Conservation (phyloP, 2,888 invertebrate genomes). For the Crioceris asparagi region DNA sequence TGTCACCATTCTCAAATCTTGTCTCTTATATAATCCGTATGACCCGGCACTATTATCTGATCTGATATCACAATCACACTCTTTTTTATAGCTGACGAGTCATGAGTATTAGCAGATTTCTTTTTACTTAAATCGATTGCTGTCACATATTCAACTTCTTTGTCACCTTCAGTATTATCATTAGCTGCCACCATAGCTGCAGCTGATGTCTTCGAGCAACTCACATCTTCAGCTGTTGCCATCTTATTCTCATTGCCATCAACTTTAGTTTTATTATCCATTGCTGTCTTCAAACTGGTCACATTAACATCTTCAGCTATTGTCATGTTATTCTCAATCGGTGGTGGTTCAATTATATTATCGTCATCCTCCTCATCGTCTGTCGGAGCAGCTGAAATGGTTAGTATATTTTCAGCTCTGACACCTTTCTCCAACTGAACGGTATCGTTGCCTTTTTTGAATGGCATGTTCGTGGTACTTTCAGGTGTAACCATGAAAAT, state of each 20-base stretch:
- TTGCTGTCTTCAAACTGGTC: constrained; percentile 7
- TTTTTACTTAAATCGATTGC: neutral
- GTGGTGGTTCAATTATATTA: constrained; percentile 3
- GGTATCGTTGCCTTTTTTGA: constrained; percentile 33
- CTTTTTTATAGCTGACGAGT: too few relatives aligned
- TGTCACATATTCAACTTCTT: neutral
- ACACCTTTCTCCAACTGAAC: constrained; percentile 23
- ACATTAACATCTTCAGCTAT: constrained; percentile 17
- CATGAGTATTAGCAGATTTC: too few relatives aligned
- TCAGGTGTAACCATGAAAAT: constrained; percentile 42
- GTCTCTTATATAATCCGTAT: too few relatives aligned
- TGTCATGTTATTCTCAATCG: constrained; percentile 17
- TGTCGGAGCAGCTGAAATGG: constrained; percentile 17
- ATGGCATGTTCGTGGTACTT: constrained; percentile 28
- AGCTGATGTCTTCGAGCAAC: neutral
- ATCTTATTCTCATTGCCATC: neutral
- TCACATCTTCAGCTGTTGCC: neutral
- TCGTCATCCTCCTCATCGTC: constrained; percentile 10
- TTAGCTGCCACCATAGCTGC: neutral
- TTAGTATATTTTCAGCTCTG: constrained; percentile 20
- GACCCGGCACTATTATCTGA: too few relatives aligned
- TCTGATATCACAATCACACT: too few relatives aligned
- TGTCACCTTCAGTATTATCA: neutral
- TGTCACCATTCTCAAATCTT: too few relatives aligned
- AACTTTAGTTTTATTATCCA: neutral